Evolutionary conservation across 2,797 vertebrate genomes (phyloP), one percentile per base, ranked within the genome.

Genomic region (Arrhamphus sclerolepis): DNA sequence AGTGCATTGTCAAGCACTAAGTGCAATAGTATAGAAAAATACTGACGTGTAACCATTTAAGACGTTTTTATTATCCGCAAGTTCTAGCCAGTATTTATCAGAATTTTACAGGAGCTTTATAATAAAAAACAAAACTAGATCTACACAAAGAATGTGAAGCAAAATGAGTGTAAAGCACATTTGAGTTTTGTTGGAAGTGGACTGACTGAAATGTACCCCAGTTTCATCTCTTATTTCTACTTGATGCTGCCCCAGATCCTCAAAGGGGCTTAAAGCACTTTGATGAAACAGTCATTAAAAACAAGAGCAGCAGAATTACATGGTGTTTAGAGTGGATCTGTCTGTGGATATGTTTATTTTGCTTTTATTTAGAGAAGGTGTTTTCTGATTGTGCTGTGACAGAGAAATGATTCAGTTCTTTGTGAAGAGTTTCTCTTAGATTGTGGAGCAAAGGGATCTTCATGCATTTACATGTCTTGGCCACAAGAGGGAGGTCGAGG

Each of bases 21-120:
- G 75, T 83, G 85, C 86, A 87, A 80, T 86, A 85, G 78, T 60
- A 5, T 83, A 75, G 66, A 74, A 61, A 63, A 62, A 24, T 46
- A 60, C 65, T 46, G 46, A 75, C 46, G 31, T 76, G 28, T 75
- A 78, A 54, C 50, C 34, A 31, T 64, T 51, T 80, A 54, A 60
- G 79, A 57, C 54, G 42, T 76, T 20, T 68, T 38, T 51, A 66
- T 70, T 54, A 64, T 58, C 49, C 61, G n/a, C 54, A 74, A 47
- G 50, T 57, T 22, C 28, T 62, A 51, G 21, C 39, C 52, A 64
- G 46, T 69, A 53, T 77, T 66, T 64, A 68, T 68, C 22, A 31
- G 19, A 56, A 64, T 44, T 50, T 54, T 55, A 46, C 28, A 29
- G 56, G 65, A 79, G 69, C 56, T 75, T 79, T 70, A 70, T 38